Conservation (phyloP, 2,113 vertebrate genomes). For the Cyanoderma ruficeps region DNA sequence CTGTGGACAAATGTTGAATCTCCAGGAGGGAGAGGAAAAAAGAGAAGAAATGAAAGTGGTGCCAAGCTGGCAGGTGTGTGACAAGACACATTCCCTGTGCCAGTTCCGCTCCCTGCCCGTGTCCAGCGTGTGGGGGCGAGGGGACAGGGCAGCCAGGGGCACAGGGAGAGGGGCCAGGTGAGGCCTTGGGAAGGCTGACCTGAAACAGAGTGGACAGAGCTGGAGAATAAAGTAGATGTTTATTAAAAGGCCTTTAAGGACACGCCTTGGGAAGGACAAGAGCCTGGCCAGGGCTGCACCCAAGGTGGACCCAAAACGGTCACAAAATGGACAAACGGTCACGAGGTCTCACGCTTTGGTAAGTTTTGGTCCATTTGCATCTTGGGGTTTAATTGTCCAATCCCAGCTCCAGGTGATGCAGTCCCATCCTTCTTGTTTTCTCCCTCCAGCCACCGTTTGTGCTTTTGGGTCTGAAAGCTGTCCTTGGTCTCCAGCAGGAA, state of each 20-base stretch:
- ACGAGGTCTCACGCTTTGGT: neutral
- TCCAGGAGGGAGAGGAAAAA: neutral
- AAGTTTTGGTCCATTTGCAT: neutral
- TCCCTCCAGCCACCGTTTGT: too few species aligned
- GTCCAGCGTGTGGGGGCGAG: fast-evolving
- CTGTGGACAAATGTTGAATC: neutral
- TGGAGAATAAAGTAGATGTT: neutral
- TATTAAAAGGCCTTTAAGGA: neutral
- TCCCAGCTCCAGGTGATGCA: too few species aligned
- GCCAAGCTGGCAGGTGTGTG: constrained; percentile 17
- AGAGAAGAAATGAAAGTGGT: fast-evolving
- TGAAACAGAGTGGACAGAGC: neutral
- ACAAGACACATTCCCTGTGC: neutral
- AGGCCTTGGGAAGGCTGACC: neutral
- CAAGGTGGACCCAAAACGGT: neutral
- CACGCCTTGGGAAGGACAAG: neutral
- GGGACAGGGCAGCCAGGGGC: neutral
- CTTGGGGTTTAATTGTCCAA: neutral
- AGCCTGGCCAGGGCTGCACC: neutral
- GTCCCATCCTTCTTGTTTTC: too few species aligned
- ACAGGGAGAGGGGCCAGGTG: neutral
- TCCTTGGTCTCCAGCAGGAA: too few species aligned
- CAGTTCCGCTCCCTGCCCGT: neutral
- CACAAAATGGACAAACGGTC: too few species aligned
- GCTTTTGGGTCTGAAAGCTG: too few species aligned